These are phyloP conservation scores for Drosophila heteroneura DNA, from an alignment of 2,888 invertebrate genomes.

Conservation along the genomic window DNA sequence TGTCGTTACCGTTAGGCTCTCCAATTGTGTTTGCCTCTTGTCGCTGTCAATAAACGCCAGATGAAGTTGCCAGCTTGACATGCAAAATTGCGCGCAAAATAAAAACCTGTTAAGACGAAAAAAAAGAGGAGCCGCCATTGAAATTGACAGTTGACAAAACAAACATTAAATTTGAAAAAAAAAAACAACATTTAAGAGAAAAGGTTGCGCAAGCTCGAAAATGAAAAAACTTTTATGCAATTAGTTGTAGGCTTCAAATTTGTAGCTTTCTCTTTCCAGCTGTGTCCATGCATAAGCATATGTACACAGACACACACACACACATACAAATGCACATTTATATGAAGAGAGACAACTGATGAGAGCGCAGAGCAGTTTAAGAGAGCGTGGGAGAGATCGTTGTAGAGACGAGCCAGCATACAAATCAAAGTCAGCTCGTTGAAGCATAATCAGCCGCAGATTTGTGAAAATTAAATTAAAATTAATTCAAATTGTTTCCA, in stretches of 20 bases:
- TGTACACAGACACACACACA: not conserved
- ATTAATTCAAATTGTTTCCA: too few relatives aligned
- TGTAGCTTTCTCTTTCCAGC: not conserved
- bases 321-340: not conserved
- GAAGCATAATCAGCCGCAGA: not conserved
- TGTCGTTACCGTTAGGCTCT: constrained; percentile 50
- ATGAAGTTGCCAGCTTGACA: constrained; percentile 72
- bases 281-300: not conserved
- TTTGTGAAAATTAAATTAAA: too few relatives aligned
- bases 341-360: not conserved
- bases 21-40: constrained; percentile 72
- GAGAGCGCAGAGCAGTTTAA: not conserved
- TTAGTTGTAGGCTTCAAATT: not conserved
- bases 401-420: not conserved
- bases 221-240: not conserved
- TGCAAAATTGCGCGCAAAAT: constrained; percentile 36
- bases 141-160: constrained; percentile 37
- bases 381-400: not conserved
- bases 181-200: not conserved
- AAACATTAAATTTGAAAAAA: constrained; percentile 40
- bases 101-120: constrained; percentile 11
- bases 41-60: constrained; percentile 74
- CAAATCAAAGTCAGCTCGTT: not conserved
- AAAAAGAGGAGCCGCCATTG: constrained; percentile 18
- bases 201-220: not conserved